These are phyloP conservation scores for Cryptoblepharus egeriae DNA, from an alignment of 2,797 vertebrate species.

Conservation along the genomic window DNA sequence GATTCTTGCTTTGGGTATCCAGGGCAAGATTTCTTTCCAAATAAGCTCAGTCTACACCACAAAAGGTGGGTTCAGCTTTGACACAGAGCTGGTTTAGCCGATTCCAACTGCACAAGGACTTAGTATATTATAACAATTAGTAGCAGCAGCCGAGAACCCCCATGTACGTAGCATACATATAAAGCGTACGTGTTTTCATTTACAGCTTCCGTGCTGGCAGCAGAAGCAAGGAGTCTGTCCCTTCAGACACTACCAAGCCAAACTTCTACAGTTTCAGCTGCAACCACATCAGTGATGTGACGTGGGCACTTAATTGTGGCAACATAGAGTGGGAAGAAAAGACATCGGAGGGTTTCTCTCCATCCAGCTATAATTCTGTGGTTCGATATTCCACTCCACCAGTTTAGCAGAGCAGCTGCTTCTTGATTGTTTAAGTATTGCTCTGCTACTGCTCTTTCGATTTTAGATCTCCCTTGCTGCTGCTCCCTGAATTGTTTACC, in stretches of 20 bases:
- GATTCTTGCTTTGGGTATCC: background rate
- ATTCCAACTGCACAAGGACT: too few species aligned
- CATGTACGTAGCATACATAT: background rate
- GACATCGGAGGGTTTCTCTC: conserved; percentile 69
- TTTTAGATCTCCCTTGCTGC: background rate
- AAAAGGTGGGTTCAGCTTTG: background rate
- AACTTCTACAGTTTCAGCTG: conserved; percentile 73
- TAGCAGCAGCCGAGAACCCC: too few species aligned
- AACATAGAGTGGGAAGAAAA: conserved; percentile 70
- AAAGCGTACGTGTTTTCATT: conserved; percentile 40
- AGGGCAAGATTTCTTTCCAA: background rate
- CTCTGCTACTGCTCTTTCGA: background rate
- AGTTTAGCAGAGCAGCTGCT: conserved; percentile 38
- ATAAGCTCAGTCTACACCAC: background rate
- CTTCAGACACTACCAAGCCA: conserved; percentile 57
- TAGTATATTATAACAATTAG: too few species aligned
- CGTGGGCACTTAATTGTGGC: conserved; percentile 59
- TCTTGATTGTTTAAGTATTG: background rate
- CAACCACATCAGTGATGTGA: conserved; percentile 65
- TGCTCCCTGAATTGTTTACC: background rate
- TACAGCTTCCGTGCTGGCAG: conserved; percentile 80
- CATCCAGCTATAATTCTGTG: conserved; percentile 84
- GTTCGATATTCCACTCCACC: conserved; percentile 76
- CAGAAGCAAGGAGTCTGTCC: conserved; percentile 76
- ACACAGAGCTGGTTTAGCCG: too few species aligned